Base-by-base conservation (phyloP, 92 coral and sea anemone genomes). In the Bergia puertoricense region DNA sequence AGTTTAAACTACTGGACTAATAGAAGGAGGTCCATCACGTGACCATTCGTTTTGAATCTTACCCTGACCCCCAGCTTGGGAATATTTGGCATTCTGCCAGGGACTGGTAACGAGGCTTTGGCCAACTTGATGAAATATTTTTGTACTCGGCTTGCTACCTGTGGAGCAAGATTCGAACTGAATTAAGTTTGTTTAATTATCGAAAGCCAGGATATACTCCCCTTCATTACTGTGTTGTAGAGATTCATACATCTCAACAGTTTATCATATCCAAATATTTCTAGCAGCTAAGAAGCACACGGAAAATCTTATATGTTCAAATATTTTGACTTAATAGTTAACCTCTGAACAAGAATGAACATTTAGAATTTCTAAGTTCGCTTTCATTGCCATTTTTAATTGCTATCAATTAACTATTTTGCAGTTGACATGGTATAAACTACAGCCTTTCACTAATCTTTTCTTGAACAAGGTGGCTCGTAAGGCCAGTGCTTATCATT, bases 61-160 rank as follows among this genome's bases (percentile, higher is more conserved):
- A 95, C 99, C 93, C 96, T 95, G 57, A 89, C 72, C 14, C 98
- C 94, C 9, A 92, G 65, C 85, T 92, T 91, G 68, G 96, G 96
- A 40, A 96, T 72, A 56, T 95, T 95, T 7, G 99, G 99, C 80
- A 92, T 81, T 81, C 99, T 90, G 20, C 99, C 99, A 0, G 99
- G 99, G 39, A 96, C 91, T 74, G 99, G 99, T 77, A 96, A 85
- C 38, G 98, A 96, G 37, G 99, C 95, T 81, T 91, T 94, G 18
- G 99, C 95, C 59, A 96, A 69, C 85, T 96, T 96, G 93, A 96
- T 96, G 85, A 96, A 96, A 90, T 96, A 96, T 82, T 96, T 96
- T 93, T 96, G 99, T 48, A 94, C 95, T 57, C 99, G 94, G 46
- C 99, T 96, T 23, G 99, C 99, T 38, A 96, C 99, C 99, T 96